Evolutionary conservation across 2,888 invertebrate species (phyloP).

Genomic region (Phlogophora meticulosa): DNA sequence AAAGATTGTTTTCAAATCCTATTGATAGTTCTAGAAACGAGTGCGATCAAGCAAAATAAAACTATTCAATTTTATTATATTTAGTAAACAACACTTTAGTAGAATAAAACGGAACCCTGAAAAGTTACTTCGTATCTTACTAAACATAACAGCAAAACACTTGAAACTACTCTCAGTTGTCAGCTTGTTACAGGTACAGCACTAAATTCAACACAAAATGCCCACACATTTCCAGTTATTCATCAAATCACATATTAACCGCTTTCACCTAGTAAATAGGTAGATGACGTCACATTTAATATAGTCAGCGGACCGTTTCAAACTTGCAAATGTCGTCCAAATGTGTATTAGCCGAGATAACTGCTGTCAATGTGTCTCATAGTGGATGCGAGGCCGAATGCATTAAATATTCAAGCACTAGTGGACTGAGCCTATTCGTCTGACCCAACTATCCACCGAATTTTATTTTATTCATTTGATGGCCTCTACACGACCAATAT

Average conservation of each 20-base stretch:
- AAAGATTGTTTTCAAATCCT: too few relatives aligned
- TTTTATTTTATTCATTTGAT: conserved; percentile 69
- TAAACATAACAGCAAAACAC: conserved; percentile 5
- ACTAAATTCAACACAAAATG: conserved; percentile 6
- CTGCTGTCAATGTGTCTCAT: conserved; percentile 73
- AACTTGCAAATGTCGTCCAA: conserved; percentile 61
- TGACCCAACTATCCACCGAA: conserved; percentile 59
- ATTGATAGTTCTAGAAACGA: too few relatives aligned
- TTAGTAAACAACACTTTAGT: too few relatives aligned
- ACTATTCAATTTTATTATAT: too few relatives aligned
- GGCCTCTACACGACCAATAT: conserved; percentile 38
- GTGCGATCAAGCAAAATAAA: too few relatives aligned
- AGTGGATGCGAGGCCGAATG: conserved; percentile 58
- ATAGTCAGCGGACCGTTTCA: conserved; percentile 38
- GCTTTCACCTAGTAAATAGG: conserved; percentile 30
- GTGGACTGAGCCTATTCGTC: conserved; percentile 57
- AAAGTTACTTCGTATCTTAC: not conserved
- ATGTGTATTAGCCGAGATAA: conserved; percentile 67
- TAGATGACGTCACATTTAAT: conserved; percentile 41
- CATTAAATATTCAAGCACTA: conserved; percentile 70
- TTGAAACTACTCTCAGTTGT: not conserved
- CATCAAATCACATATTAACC: conserved; percentile 11
- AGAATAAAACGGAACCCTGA: not conserved
- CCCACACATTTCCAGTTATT: conserved; percentile 7
- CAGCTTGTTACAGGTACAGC: not conserved